Evolutionary conservation across 2,888 invertebrate genomes (phyloP), one percentile per base, ranked within the genome.

Genomic region (Malthinus flaveolus): DNA sequence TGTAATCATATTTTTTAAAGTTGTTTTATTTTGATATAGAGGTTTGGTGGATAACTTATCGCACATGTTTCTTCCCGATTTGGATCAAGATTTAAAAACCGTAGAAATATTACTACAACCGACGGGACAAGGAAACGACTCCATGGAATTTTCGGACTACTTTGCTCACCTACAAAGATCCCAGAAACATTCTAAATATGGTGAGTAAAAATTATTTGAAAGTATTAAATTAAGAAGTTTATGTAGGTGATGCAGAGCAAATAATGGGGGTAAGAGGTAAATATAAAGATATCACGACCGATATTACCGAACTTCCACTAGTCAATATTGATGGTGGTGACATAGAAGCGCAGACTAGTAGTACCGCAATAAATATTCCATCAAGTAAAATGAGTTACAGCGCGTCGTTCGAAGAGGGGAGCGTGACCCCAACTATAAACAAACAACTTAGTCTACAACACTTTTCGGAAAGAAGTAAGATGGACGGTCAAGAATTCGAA

Each of bases 41-140:
- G 64, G 75, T 51, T 73, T 71, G 51, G 68, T 79, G 56, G 79
- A 79, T 51, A 76, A 78, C 65, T 68, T 80, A 44, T 76, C 80
- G 31, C 81, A 81, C 62, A 84, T 84, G 72, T 85, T 83, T 70
- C 81, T 84, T 10, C 80, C 82, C 11, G 79, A 78, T 49, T 70
- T 85, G 56, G 83, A 84, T 68, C 81, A 83, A 65, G 84, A 85
- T 64, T 78, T 84, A 53, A 79, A 78, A 59, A 76, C 75, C 47
- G 80, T 82, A 52, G 81, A 81, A 56, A 76, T 79, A 59, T 78
- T 82, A 46, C 74, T 83, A 68, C 80, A 81, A 52, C 71, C 77
- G 13, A 73, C 75, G 47, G 72, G 67, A 52, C 73, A 75, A 55
- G 71, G 70, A 13, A 72, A 72, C 1, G 74, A 73, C 45, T 75